Percentiles rank a stretch among this genome's conserved stretches.
These are phyloP conservation scores for Aulostomus chinensis DNA, from an alignment of 2,797 vertebrate species.

Conservation along the genomic window DNA sequence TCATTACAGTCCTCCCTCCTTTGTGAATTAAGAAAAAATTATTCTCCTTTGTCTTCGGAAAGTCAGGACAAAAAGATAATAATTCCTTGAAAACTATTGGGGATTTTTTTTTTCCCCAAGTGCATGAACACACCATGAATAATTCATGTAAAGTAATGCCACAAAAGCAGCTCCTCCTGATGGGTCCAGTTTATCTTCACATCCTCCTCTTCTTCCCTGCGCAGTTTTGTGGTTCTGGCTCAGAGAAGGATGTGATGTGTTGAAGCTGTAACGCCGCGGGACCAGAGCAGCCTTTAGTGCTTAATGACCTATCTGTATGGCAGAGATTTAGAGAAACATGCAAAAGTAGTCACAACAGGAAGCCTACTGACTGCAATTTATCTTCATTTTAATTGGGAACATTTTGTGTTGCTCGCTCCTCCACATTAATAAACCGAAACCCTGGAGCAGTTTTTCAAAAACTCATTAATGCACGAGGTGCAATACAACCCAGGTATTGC, in stretches of 20 bases:
- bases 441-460: constrained; percentile 53
- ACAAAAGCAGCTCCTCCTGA: background rate
- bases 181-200: background rate
- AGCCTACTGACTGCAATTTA: constrained; percentile 50
- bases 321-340: constrained; percentile 44
- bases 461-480: constrained; percentile 53
- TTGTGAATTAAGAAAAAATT: too few species aligned
- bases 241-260: constrained; percentile 11
- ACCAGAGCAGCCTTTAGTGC: constrained; percentile 30
- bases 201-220: background rate
- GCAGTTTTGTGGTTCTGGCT: background rate
- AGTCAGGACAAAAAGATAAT: background rate
- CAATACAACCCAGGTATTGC: constrained; percentile 6
- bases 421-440: constrained; percentile 71
- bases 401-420: constrained; percentile 70
- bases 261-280: background rate
- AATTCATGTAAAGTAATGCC: constrained; percentile 6
- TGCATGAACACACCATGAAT: background rate
- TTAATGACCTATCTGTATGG: constrained; percentile 60
- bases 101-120: too few species aligned
- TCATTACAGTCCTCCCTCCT: too few species aligned
- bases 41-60: too few species aligned
- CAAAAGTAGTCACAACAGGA: constrained; percentile 33
- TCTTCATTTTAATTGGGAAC: constrained; percentile 81
- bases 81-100: too few species aligned